These are phyloP conservation scores for Phasianus colchicus DNA, from an alignment of 2,113 vertebrate species.

Conservation along the genomic window DNA sequence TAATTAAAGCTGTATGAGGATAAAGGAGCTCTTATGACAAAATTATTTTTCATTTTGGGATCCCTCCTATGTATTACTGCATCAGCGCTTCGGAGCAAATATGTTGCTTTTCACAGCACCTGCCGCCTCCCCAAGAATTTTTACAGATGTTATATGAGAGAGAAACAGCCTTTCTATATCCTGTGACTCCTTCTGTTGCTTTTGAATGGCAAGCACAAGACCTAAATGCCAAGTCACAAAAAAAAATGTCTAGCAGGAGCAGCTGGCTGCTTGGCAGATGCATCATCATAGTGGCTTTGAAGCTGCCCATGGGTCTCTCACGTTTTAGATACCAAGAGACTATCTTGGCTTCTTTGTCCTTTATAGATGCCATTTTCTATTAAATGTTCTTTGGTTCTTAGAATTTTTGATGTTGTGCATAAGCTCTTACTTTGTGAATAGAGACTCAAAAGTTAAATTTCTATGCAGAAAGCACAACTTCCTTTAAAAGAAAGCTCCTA, in stretches of 20 bases:
- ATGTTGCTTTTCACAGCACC: neutral
- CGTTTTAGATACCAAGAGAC: conserved; percentile 53
- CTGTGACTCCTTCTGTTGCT: conserved; percentile 42
- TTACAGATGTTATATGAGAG: neutral
- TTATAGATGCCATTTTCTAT: conserved; percentile 64
- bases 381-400: conserved; percentile 38
- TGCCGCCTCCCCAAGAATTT: neutral
- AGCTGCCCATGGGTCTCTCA: conserved; percentile 72
- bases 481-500: accelerated
- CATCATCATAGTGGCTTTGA: conserved; percentile 68
- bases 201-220: conserved; percentile 37
- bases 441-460: neutral
- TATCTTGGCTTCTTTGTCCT: conserved; percentile 60
- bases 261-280: conserved; percentile 76
- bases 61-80: neutral
- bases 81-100: neutral
- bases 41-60: neutral
- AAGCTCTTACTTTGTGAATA: neutral
- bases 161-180: neutral
- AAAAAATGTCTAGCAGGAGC: conserved; percentile 69
- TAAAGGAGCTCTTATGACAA: neutral
- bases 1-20: neutral
- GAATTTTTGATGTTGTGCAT: neutral
- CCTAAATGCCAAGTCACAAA: conserved; percentile 61
- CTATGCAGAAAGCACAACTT: neutral